Percentiles rank a stretch among this genome's conserved stretches.
Conservation (phyloP, 2,888 invertebrate species). For the Caenorhabditis angaria region DNA sequence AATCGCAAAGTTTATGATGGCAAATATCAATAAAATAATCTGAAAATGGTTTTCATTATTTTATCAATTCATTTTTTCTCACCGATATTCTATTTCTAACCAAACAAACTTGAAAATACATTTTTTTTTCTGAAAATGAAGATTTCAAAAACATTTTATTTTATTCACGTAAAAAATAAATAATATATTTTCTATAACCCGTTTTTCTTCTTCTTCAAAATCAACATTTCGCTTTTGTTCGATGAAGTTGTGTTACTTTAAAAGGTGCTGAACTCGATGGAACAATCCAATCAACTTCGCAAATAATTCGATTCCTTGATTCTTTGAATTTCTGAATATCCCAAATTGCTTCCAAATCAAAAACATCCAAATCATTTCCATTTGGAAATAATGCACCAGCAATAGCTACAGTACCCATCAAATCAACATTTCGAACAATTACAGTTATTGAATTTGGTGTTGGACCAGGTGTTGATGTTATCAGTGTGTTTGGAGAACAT, state of each 20-base stretch:
- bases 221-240: constrained; percentile 29
- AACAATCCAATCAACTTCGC: constrained; percentile 53
- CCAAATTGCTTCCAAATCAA: constrained; percentile 35
- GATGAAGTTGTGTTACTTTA: constrained; percentile 34
- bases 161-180: too few relatives aligned
- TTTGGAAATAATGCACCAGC: constrained; percentile 47
- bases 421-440: constrained; percentile 47
- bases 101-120: too few relatives aligned
- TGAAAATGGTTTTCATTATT: too few relatives aligned
- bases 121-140: too few relatives aligned
- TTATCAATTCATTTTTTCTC: too few relatives aligned
- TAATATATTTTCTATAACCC: not conserved
- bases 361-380: constrained; percentile 40
- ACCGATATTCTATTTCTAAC: too few relatives aligned
- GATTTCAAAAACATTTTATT: too few relatives aligned
- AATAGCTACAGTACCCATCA: constrained; percentile 56
- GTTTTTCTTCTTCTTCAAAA: constrained; percentile 1
- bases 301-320: constrained; percentile 45
- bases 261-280: constrained; percentile 49
- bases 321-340: constrained; percentile 38
- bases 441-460: constrained; percentile 48
- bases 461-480: constrained; percentile 51
- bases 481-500: constrained; percentile 46
- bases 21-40: too few relatives aligned
- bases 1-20: too few relatives aligned